Evolutionary conservation across 2,888 invertebrate genomes (phyloP), one percentile per base, ranked within the genome.

Genomic region (Caenorhabditis uteleia): DNA sequence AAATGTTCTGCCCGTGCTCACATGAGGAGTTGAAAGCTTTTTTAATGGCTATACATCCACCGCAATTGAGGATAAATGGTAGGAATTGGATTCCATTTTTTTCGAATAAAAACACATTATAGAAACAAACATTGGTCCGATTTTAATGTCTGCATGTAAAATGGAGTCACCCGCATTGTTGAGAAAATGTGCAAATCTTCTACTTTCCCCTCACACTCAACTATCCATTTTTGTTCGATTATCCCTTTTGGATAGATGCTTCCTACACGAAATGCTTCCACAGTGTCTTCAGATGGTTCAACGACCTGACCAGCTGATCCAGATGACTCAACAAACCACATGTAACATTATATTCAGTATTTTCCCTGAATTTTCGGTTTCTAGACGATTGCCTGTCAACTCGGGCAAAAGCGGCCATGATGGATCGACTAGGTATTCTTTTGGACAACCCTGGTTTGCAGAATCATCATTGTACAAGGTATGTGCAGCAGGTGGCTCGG

Each of bases 41-140:
- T 46, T 70, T 81, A 4, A 78, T 81, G 79, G 81, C 83, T 7
- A 80, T 83, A 23, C 79, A 83, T 56, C 83, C 83, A 12, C 83
- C 83, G 4, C 82, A 84, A 62, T 53, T 83, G n/a, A 53, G 80
- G 43, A 79, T 83, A 29, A 83, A 78, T 31, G 83, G 82, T 80
- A 7, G 10, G 34, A 31, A 3, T 18, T 16, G n/a, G n/a, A 34
- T 29, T 29, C 6, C 6, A 29, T 8, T 29, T 29, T 29, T 12
- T 8, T 29, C 8, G 10, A 34, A 14, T n/a, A 34, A n/a, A 34
- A 12, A 14, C n/a, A 7, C 5, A 14, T 46, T 57, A 21, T 58
- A 82, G 82, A 83, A 47, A 72, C 77, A 10, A 82, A 82, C 62
- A 79, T 82, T 33, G 82, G 75, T 7, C 81, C 79, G 14, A 73